Evolutionary conservation across 2,888 invertebrate genomes (phyloP).

Genomic region (Mechanitis mazaeus): DNA sequence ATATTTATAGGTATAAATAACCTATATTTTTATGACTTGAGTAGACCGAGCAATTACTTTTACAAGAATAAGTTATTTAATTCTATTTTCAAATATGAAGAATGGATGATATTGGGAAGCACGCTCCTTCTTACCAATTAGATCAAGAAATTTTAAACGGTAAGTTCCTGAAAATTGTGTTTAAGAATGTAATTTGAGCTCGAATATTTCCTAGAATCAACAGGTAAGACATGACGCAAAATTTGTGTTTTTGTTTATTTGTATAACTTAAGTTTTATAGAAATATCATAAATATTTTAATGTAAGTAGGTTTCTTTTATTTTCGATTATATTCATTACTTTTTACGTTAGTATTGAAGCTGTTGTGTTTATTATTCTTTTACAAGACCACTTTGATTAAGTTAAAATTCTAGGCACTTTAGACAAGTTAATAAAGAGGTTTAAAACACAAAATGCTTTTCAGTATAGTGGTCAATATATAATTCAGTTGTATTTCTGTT

Average conservation of each 20-base stretch:
- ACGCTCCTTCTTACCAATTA: conserved; percentile 64
- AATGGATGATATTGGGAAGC: conserved; percentile 72
- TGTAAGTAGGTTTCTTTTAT: too few relatives aligned
- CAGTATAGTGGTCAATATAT: too few relatives aligned
- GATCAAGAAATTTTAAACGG: conserved; percentile 72
- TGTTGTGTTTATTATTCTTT: too few relatives aligned
- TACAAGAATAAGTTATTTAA: conserved; percentile 30
- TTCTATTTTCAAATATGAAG: conserved; percentile 68
- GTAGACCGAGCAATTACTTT: conserved; percentile 5
- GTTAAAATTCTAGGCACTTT: too few relatives aligned
- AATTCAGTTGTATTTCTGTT: too few relatives aligned
- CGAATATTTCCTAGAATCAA: conserved; percentile 39
- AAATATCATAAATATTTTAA: too few relatives aligned
- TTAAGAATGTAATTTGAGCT: conserved; percentile 33
- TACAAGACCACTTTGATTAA: too few relatives aligned
- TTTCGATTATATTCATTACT: neutral
- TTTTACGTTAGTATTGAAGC: neutral
- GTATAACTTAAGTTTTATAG: conserved; percentile 3
- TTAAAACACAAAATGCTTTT: too few relatives aligned
- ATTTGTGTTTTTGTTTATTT: conserved; percentile 34
- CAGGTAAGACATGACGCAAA: conserved; percentile 50
- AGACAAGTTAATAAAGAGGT: too few relatives aligned
- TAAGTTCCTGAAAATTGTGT: conserved; percentile 38
- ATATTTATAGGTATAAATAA: conserved; percentile 12
- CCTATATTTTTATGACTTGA: conserved; percentile 15